Percentiles rank a stretch among this genome's conserved stretches.
Evolutionary conservation across 2,113 vertebrate genomes (phyloP).

Genomic region (Protomyctophum bolini): DNA sequence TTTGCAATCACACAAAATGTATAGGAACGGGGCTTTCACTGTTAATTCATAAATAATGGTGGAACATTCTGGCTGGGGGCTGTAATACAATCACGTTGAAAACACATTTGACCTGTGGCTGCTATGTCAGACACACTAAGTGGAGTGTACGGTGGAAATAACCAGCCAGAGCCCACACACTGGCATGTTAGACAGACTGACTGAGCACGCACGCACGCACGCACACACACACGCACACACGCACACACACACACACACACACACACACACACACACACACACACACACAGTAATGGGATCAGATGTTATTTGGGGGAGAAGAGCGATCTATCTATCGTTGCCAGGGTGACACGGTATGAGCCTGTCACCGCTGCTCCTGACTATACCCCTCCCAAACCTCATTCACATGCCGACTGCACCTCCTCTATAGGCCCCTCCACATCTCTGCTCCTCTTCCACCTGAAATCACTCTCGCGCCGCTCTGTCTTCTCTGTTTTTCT

Average conservation of each 20-base stretch:
- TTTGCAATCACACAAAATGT: constrained; percentile 54
- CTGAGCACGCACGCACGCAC: not conserved
- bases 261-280: not conserved
- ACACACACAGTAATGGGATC: not conserved
- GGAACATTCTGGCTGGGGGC: constrained; percentile 39
- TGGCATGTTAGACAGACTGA: not conserved
- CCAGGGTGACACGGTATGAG: too few relatives aligned
- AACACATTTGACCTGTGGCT: constrained; percentile 34
- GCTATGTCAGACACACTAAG: constrained; percentile 7
- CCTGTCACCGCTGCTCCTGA: too few relatives aligned
- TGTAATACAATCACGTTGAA: constrained; percentile 33
- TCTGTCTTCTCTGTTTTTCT: too few relatives aligned
- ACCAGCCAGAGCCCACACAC: not conserved
- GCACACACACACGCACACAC: not conserved
- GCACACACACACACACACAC: not conserved
- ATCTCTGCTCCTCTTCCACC: too few relatives aligned
- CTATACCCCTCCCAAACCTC: too few relatives aligned
- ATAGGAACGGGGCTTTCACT: constrained; percentile 58
- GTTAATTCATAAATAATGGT: constrained; percentile 67
- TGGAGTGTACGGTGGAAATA: not conserved
- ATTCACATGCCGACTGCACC: too few relatives aligned
- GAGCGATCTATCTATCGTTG: too few relatives aligned
- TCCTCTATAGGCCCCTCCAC: too few relatives aligned
- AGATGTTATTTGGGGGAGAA: too few relatives aligned
- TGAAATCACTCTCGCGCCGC: too few relatives aligned